Evolutionary conservation across 2,888 invertebrate genomes (phyloP).

Genomic region (Strigamia transsilvanica): DNA sequence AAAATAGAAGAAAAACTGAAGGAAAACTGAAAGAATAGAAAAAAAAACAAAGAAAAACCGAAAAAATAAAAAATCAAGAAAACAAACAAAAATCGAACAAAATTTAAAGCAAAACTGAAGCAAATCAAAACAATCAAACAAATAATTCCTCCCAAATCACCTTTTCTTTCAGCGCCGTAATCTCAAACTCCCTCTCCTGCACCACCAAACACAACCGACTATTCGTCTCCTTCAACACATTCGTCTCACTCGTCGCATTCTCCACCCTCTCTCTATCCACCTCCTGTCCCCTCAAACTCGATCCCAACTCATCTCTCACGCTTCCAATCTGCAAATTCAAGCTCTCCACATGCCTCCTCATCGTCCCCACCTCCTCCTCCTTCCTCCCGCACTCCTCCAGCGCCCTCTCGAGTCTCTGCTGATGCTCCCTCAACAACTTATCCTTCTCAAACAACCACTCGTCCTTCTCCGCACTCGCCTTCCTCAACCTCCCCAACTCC

Average conservation of each 20-base stretch:
- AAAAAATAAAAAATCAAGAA: too few species aligned
- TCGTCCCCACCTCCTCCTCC: conserved; percentile 54
- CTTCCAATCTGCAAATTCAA: conserved; percentile 62
- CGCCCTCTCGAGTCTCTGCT: conserved; percentile 56
- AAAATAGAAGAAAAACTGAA: too few species aligned
- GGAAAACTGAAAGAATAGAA: too few species aligned
- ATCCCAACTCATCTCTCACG: conserved; percentile 60
- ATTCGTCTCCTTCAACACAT: conserved; percentile 59
- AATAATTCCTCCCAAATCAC: too few species aligned
- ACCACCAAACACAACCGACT: conserved; percentile 61
- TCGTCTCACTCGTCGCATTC: conserved; percentile 58
- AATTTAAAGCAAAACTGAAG: too few species aligned
- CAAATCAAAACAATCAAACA: too few species aligned
- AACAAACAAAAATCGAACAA: too few species aligned
- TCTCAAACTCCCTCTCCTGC: conserved; percentile 63
- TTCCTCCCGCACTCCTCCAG: conserved; percentile 59
- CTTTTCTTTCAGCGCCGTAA: conserved; percentile 62
- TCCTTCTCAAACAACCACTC: conserved; percentile 57
- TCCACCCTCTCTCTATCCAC: conserved; percentile 54
- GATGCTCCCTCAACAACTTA: conserved; percentile 57
- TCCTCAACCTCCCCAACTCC: conserved; percentile 50
- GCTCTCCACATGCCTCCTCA: conserved; percentile 62
- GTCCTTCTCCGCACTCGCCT: conserved; percentile 56
- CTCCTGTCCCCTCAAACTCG: conserved; percentile 59
- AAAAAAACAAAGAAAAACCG: too few species aligned